Percentiles rank a stretch among this genome's conserved stretches.
These are phyloP conservation scores for Ictalurus punctatus DNA, from an alignment of 2,113 vertebrate genomes.

Conservation along the genomic window DNA sequence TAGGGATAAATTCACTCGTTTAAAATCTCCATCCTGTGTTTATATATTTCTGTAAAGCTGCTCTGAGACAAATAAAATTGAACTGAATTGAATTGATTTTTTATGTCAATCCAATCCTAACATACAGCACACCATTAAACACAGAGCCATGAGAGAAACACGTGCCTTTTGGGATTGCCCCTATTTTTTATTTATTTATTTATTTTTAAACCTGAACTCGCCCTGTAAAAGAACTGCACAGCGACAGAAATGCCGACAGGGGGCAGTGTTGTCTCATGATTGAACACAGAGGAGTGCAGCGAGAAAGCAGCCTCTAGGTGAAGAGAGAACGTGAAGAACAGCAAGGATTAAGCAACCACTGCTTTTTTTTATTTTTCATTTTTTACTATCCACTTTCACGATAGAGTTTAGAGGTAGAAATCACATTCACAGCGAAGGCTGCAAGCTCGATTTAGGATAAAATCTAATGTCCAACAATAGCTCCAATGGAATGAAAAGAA, in stretches of 20 bases:
- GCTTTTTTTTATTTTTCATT: constrained; percentile 19
- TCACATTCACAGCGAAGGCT: constrained; percentile 63
- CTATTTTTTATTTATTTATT: no score
- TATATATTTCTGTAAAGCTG: no score
- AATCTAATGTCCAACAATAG: neutral
- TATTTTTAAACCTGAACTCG: neutral
- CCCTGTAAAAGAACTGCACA: neutral
- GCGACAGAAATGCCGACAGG: constrained; percentile 62
- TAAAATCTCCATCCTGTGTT: no score
- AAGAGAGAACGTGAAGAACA: constrained; percentile 63
- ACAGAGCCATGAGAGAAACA: neutral
- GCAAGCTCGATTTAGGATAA: neutral
- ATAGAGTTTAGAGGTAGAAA: constrained; percentile 63
- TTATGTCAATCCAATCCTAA: neutral
- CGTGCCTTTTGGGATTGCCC: neutral
- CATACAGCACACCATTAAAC: neutral
- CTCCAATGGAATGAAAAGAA: neutral
- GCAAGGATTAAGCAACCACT: constrained; percentile 60
- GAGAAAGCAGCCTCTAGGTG: constrained; percentile 8
- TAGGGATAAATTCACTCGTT: no score
- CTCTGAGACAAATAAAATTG: no score
- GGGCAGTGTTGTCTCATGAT: constrained; percentile 73
- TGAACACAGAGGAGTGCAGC: constrained; percentile 59
- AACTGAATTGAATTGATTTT: neutral
- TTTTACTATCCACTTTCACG: constrained; percentile 39